Conservation (phyloP, 2,113 vertebrate genomes). For the Oenanthe melanoleuca region DNA sequence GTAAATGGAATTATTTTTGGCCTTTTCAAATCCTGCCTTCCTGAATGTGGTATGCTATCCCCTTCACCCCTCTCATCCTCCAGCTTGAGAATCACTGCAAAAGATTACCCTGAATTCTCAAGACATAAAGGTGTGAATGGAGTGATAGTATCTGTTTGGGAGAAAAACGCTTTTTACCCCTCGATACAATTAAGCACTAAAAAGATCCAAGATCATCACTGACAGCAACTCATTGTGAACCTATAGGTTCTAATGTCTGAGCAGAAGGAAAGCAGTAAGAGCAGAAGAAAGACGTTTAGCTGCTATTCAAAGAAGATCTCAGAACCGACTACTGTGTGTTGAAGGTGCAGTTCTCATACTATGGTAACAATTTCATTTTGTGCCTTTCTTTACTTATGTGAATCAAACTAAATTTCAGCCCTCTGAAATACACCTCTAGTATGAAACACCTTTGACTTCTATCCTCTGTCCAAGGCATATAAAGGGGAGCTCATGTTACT, state of each 20-base stretch:
- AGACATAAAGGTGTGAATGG: not conserved
- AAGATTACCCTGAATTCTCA: not conserved
- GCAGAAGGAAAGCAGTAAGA: not conserved
- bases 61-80: not conserved
- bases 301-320: not conserved
- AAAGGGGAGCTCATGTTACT: not conserved
- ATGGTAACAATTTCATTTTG: not conserved
- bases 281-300: not conserved
- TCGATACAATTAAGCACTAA: not conserved
- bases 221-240: not conserved
- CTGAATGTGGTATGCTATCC: not conserved
- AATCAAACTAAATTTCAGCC: not conserved
- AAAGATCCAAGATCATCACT: not conserved
- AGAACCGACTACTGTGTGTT: not conserved
- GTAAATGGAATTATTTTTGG: not conserved
- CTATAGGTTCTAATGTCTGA: not conserved
- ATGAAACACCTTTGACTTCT: not conserved
- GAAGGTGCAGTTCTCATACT: not conserved
- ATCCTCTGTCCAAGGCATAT: not conserved
- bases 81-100: not conserved
- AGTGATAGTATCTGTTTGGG: not conserved
- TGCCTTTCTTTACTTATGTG: not conserved
- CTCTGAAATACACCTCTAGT: not conserved
- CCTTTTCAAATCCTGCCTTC: not conserved
- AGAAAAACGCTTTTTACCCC: not conserved